A percentile compares a stretch with the other conserved stretches of the same genome.
These are phyloP conservation scores for Neoaliturus tenellus DNA, from an alignment of 2,888 invertebrate genomes.

Conservation along the genomic window DNA sequence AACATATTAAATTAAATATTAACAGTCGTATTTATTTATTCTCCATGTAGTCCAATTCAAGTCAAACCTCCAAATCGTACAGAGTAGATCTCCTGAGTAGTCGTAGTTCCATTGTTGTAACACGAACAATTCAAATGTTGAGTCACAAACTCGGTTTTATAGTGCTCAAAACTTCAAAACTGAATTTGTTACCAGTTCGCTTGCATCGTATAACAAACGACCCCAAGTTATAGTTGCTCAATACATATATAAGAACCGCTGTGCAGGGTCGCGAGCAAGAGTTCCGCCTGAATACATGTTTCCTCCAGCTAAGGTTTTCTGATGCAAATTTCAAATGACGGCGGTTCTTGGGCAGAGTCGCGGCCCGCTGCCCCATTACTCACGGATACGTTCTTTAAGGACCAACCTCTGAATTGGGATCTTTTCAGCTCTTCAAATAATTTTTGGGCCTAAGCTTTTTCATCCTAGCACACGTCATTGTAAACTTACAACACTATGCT, in stretches of 20 bases:
- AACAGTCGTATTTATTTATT: too few relatives aligned
- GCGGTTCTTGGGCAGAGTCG: not conserved
- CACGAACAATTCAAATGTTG: too few relatives aligned
- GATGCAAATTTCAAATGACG: conserved; percentile 38
- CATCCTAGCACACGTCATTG: too few relatives aligned
- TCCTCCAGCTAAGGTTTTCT: conserved; percentile 28
- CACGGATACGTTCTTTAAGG: not conserved
- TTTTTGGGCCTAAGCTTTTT: too few relatives aligned
- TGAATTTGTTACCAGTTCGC: not conserved
- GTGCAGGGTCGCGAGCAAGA: not conserved
- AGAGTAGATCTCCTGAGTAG: too few relatives aligned
- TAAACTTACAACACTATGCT: too few relatives aligned
- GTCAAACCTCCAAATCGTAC: too few relatives aligned
- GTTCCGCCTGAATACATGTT: conserved; percentile 29
- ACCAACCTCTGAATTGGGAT: not conserved
- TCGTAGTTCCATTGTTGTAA: too few relatives aligned
- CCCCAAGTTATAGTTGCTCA: not conserved
- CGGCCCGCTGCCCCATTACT: not conserved
- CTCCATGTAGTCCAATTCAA: too few relatives aligned
- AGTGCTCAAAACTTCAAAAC: not conserved
- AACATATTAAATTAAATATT: too few relatives aligned
- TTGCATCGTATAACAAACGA: not conserved
- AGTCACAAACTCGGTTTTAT: not conserved
- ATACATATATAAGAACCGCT: not conserved
- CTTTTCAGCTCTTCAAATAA: too few relatives aligned